These are phyloP conservation scores for Lamellibrachia columna DNA, from an alignment of 2,888 invertebrate genomes.

Conservation along the genomic window DNA sequence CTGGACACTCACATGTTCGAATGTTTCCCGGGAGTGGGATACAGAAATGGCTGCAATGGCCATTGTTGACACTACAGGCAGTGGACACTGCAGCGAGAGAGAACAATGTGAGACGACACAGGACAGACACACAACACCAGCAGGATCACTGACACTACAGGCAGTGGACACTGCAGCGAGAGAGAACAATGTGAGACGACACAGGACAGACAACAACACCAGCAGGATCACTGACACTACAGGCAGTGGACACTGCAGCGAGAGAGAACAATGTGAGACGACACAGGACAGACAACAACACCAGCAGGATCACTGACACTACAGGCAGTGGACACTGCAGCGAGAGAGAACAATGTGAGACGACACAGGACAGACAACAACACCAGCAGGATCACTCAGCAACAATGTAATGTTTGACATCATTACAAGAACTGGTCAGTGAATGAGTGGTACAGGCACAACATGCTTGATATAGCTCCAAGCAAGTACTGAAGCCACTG, in stretches of 20 bases:
- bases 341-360: no score
- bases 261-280: background rate
- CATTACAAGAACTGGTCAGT: no score
- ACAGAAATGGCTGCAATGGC: slow-evolving; percentile 39
- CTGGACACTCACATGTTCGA: slow-evolving; percentile 33
- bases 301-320: background rate
- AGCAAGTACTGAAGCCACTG: no score
- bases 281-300: background rate
- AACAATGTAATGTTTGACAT: no score
- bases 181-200: no score
- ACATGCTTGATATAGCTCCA: no score
- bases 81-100: slow-evolving; percentile 20
- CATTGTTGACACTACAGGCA: slow-evolving; percentile 33
- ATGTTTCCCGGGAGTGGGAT: slow-evolving; percentile 26
- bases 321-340: no score
- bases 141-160: background rate
- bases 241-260: slow-evolving; percentile 26
- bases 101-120: background rate
- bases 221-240: no score
- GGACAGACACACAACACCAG: background rate
- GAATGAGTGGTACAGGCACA: no score
- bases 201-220: no score
- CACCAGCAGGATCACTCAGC: no score
- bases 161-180: background rate
- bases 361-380: no score